phyloP scores from a whole-genome alignment of 2,797 vertebrate genomes.

The Pangasius larnaudii region DNA sequence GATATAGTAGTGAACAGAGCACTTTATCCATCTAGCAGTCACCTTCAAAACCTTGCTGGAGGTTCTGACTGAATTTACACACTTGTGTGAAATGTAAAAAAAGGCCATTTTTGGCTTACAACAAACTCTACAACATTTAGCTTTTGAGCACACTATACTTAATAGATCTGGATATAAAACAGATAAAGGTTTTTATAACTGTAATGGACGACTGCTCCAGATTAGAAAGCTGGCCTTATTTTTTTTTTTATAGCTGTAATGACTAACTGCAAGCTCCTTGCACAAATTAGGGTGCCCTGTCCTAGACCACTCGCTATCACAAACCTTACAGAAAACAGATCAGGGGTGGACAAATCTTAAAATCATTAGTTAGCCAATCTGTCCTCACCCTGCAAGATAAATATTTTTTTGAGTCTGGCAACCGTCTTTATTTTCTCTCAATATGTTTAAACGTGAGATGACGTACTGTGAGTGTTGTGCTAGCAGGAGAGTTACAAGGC shows the following conservation, averaged over 20 bases:
- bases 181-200: conserved; percentile 1
- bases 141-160: neutral
- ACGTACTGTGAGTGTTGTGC: neutral
- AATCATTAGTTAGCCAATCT: neutral
- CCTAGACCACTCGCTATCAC: neutral
- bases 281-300: neutral
- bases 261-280: neutral
- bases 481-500: neutral
- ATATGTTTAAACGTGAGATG: neutral
- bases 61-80: conserved; percentile 11
- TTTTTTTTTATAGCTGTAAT: conserved; percentile 17
- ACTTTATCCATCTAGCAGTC: neutral
- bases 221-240: conserved; percentile 8
- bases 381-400: neutral
- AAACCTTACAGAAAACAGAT: neutral
- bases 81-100: neutral
- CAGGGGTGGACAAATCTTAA: neutral
- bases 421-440: neutral
- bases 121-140: neutral
- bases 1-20: neutral
- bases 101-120: neutral
- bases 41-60: conserved; percentile 1
- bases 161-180: conserved; percentile 19
- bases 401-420: neutral
- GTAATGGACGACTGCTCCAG: neutral